Evolutionary conservation across 1,140 invertebrate genomes (phyloP).

Genomic region (Melanaphis sacchari): DNA sequence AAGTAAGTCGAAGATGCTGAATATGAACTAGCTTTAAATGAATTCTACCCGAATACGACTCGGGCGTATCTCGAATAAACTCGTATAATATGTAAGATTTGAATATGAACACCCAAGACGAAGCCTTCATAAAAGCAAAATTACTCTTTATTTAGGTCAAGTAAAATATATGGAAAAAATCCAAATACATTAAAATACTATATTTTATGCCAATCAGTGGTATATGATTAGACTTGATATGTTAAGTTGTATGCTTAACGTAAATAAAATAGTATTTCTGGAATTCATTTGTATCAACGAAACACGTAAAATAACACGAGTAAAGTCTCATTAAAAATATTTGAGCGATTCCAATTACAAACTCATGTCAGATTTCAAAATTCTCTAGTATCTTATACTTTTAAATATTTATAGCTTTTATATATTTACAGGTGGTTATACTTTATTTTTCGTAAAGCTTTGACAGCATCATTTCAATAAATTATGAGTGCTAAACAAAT

Average conservation of each 20-base stretch:
- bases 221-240: not conserved
- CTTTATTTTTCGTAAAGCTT: not conserved
- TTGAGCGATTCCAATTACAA: not conserved
- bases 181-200: not conserved
- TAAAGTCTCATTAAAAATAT: not conserved
- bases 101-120: not conserved
- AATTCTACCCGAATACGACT: not conserved
- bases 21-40: constrained; percentile 30
- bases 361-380: not conserved
- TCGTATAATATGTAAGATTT: not conserved
- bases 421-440: not conserved
- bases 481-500: not conserved
- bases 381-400: too few relatives aligned
- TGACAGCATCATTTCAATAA: not conserved
- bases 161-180: not conserved
- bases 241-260: not conserved
- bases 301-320: not conserved
- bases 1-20: constrained; percentile 1
- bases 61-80: not conserved
- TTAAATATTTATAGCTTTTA: not conserved
- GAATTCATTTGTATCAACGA: not conserved
- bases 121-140: not conserved
- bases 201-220: not conserved
- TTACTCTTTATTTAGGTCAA: not conserved
- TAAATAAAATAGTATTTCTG: not conserved